phyloP scores from a whole-genome alignment of 2,797 vertebrate species.

The Argentina silus region DNA sequence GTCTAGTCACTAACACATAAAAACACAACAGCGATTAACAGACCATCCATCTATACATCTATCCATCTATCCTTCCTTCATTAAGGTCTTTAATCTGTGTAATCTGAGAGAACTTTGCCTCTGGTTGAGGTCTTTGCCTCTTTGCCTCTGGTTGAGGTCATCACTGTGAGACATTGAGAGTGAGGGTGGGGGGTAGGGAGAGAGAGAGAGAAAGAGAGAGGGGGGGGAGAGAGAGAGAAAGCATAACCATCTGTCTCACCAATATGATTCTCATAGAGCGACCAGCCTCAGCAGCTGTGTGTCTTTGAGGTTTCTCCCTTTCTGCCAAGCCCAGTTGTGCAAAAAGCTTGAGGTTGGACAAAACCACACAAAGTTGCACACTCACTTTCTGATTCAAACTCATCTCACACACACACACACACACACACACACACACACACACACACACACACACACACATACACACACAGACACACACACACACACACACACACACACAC shows the following conservation, averaged over 20 bases:
- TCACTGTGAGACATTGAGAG: conserved; percentile 11
- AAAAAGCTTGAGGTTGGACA: conserved; percentile 29
- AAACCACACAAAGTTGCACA: conserved; percentile 35
- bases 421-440: background rate
- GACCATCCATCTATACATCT: conserved; percentile 1
- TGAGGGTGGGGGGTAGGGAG: background rate
- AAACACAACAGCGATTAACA: conserved; percentile 37
- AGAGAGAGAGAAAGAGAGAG: background rate
- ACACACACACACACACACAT: background rate
- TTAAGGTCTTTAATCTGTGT: conserved; percentile 14
- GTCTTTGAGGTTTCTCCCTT: conserved; percentile 45
- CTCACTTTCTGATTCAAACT: background rate
- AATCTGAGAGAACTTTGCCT: background rate
- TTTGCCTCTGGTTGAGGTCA: conserved; percentile 3
- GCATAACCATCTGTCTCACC: conserved; percentile 15
- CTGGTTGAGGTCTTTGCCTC: conserved; percentile 3
- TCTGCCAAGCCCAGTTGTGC: conserved; percentile 40
- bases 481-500: conserved; percentile 9
- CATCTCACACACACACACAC: background rate
- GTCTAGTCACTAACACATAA: conserved; percentile 11
- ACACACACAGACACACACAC: conserved; percentile 11
- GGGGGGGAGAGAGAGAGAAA: conserved; percentile 4
- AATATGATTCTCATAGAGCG: conserved; percentile 19
- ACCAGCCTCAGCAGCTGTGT: conserved; percentile 41
- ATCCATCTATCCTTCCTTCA: conserved; percentile 2